Evolutionary conservation across 2,797 vertebrate species (phyloP), one percentile per base, ranked within the genome.

Genomic region (Characodon lateralis): DNA sequence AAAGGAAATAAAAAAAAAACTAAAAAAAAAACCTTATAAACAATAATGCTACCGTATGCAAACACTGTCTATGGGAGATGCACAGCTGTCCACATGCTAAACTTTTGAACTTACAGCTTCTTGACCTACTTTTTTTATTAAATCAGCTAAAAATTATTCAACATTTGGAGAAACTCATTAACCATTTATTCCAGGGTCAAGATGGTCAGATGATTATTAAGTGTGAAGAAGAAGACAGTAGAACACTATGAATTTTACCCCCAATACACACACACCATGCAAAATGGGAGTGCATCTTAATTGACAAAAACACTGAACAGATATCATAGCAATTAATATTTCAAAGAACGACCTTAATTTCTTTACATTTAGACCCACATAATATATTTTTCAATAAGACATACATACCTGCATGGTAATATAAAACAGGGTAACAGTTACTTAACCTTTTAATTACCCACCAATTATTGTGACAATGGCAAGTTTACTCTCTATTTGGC

Each of bases 401-500:
- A 61, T 35, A 63, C 22, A 24, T 35, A 20, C 61, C 22, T 65
- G 31, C 8, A 65, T 65, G 31, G 7, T 7, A 39, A 39, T 8
- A 35, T 35, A 63, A 65, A 35, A 39, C 7, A 39, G 18, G 39
- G 31, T 10, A 18, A 39, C 61, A 35, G 61, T 65, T 56, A 50
- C n/a, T 22, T 76, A 66, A 76, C 87, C 31, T 35, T 35, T 35
- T 35, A 35, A 35, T 35, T 35, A 35, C 31, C 31, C 31, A 35
- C 31, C 31, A 35, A 35, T 35, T 35, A 78, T 65, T 20, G 5
- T 41, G 20, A 43, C 82, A 79, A 83, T 78, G 83, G 59, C 31
- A 14, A 79, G 51, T 72, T 69, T 73, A 75, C 55, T 65, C 55
- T 31, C 55, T 71, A 56, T 83, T 80, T 82, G 53, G 68, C 70